Evolutionary conservation across 30 jellyfish, hydroid and myxozoan genomes (phyloP), one percentile per base, ranked within the genome.

Genomic region (Aurelia sp.): DNA sequence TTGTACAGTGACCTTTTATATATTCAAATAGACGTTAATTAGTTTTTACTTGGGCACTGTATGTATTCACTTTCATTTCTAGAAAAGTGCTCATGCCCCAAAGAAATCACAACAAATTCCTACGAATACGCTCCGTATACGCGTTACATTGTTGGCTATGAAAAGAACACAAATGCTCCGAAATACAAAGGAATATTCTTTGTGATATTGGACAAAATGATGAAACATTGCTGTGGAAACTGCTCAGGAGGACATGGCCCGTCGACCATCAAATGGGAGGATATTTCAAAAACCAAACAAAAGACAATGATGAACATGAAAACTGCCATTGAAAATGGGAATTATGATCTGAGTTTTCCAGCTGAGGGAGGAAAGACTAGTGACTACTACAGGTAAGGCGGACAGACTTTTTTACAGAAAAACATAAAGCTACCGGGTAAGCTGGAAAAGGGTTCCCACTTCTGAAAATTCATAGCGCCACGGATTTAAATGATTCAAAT

Each of bases 231-330:
- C 74, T 91, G 98, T 74, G 98, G 98, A 20, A 71, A 77, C 62
- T 91, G 98, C 82, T 66, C 92, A 11, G 89, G 86, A 53, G 98
- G 98, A 15, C 98, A 91, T 66, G 98, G 98, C 8, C 74, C 82
- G 4, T 84, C 92, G 31, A 30, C 75, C 62, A 79, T 91, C 51
- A 71, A 50, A 17, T 91, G 96, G 96, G 90, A 73, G 37, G 89
- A 90, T 19, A 58, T 35, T 4, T 80, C 86, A 5, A 85, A 41
- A 23, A 55, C 61, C 33, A 71, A 86, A 61, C 61, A 79, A 9
- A 71, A 67, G 64, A 53, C 89, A 0, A 66, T 86, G 85, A 47
- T 84, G 10, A 23, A 55, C 31, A 73, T 86, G 95, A 86, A 74
- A 75, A 79, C 51, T 15, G 12, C 18, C 13, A 62, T 60, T 55